Evolutionary conservation across 2,888 invertebrate species (phyloP), one percentile per base, ranked within the genome.

Genomic region (Chesias legatella): DNA sequence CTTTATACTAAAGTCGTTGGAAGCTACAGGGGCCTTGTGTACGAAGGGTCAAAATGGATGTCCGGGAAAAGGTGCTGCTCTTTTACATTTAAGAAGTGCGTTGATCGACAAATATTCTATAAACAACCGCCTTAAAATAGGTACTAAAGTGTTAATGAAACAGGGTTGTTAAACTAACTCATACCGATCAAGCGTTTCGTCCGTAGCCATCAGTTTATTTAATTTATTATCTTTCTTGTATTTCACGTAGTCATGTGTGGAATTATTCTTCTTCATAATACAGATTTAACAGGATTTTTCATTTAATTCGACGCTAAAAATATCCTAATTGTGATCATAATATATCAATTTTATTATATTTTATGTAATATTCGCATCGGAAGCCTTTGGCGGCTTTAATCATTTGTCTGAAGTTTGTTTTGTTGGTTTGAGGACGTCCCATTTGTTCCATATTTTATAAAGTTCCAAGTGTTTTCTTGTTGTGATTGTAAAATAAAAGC

Each of bases 401-500:
- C 33, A 22, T 30, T 29, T 27, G 36, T 35, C 24, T 33, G 33
- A 33, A 33, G 30, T 44, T 30, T 36, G 6, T 30, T 24, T 37
- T 42, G 23, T 40, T 24, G 24, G 40, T 67, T 36, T 63, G 51
- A 56, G 60, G 74, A 70, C 75, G 77, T 67, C 68, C 71, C 58
- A 53, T 55, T 60, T 35, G 69, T 75, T 76, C 73, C 63, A 62
- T 32, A 17, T 62, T 64, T 57, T 71, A 51, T 62, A 79, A 78
- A 71, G 63, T 70, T 67, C 30, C 73, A 74, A 76, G 78, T 79
- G 60, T 57, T 28, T 44, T 60, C 45, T 40, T 58, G 58, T 65
- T 67, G 64, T 67, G 55, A 63, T 65, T 67, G 64, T 67, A 54
- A 63, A 65, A 75, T 78, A 77, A 74, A 17, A 77, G 64, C 59